These are phyloP conservation scores for Plectus sambesii DNA, from an alignment of 1,140 invertebrate genomes.

Conservation along the genomic window DNA sequence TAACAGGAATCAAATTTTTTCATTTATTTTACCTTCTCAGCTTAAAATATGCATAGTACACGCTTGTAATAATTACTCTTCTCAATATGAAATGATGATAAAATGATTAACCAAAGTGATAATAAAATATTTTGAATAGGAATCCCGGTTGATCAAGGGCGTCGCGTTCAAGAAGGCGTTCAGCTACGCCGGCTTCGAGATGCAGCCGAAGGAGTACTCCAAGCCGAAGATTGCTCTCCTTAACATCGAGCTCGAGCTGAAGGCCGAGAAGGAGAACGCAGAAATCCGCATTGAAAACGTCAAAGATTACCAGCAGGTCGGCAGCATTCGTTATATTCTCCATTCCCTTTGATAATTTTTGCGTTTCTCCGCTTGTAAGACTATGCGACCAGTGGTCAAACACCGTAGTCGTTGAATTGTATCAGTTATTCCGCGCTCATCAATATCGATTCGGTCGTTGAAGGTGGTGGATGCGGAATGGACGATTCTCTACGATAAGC, in stretches of 20 bases:
- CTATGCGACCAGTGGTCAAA: background rate
- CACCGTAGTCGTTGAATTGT: constrained; percentile 1
- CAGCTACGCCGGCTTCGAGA: constrained; percentile 98
- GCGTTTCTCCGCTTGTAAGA: constrained; percentile 4
- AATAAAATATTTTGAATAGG: constrained; percentile 49
- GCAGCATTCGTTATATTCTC: constrained; percentile 3
- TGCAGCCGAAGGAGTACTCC: constrained; percentile 77
- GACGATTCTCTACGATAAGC: constrained; percentile 93
- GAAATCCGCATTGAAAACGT: constrained; percentile 88
- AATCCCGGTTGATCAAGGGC: constrained; percentile 77
- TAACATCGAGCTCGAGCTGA: constrained; percentile 94
- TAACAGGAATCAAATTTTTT: too few species aligned
- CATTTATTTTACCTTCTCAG: too few species aligned
- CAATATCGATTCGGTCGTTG: constrained; percentile 61
- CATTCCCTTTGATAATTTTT: background rate
- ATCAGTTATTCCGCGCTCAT: too few species aligned
- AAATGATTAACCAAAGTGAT: constrained; percentile 13
- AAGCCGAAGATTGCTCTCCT: constrained; percentile 89
- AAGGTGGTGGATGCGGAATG: constrained; percentile 97
- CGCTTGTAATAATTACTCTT: too few species aligned
- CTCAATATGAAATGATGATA: constrained; percentile 16
- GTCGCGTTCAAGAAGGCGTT: constrained; percentile 99
- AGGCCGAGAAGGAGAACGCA: constrained; percentile 94
- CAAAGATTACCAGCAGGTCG: constrained; percentile 48
- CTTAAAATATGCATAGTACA: too few species aligned